A percentile compares a stretch with the other conserved stretches of the same genome.
These are phyloP conservation scores for Heliconius ismenius DNA, from an alignment of 2,888 invertebrate species.

Conservation along the genomic window DNA sequence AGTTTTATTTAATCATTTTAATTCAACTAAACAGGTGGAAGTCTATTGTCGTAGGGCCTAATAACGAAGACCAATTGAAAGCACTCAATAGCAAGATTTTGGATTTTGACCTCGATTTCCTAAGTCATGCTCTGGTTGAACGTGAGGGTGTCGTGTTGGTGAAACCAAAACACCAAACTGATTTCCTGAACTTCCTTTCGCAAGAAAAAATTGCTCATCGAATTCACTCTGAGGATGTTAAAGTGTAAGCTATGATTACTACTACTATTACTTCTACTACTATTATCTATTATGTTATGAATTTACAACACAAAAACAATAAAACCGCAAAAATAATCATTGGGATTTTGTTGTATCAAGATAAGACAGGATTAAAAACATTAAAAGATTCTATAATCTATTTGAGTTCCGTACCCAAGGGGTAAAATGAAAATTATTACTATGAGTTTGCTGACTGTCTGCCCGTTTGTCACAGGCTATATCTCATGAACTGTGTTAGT, in stretches of 20 bases:
- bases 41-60: slow-evolving; percentile 43
- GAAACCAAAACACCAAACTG: slow-evolving; percentile 57
- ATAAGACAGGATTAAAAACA: too few relatives aligned
- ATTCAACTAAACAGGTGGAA: slow-evolving; percentile 43
- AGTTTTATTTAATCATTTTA: neutral
- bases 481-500: too few relatives aligned
- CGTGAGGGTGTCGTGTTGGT: slow-evolving; percentile 71
- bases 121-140: slow-evolving; percentile 37
- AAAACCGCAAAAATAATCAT: too few relatives aligned
- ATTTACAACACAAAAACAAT: too few relatives aligned
- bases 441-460: too few relatives aligned
- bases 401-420: too few relatives aligned
- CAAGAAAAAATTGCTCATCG: slow-evolving; percentile 60
- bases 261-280: too few relatives aligned
- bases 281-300: too few relatives aligned
- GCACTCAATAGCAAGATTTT: slow-evolving; percentile 34
- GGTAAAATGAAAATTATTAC: too few relatives aligned
- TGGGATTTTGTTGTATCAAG: too few relatives aligned
- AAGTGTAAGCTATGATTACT: slow-evolving; percentile 59
- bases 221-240: slow-evolving; percentile 72
- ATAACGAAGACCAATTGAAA: slow-evolving; percentile 34
- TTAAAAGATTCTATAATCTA: too few relatives aligned
- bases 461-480: too few relatives aligned
- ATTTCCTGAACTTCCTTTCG: slow-evolving; percentile 58
- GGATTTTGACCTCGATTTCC: slow-evolving; percentile 42